These are phyloP conservation scores for Andrena bucephala DNA, from an alignment of 2,888 invertebrate species.

Conservation along the genomic window DNA sequence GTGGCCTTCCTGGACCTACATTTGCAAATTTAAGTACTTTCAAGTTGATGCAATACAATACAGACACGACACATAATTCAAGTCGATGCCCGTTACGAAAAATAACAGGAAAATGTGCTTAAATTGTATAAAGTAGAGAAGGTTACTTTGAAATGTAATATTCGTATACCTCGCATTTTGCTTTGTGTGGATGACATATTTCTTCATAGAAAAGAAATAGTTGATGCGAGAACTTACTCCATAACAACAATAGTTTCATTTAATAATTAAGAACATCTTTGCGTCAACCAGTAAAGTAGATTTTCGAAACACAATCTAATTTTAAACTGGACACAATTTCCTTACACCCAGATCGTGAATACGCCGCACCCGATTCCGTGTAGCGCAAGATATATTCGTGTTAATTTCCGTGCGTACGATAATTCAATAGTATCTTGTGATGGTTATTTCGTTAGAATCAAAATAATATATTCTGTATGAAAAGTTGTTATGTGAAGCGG, in stretches of 20 bases:
- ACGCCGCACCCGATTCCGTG: neutral
- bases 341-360: neutral
- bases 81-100: neutral
- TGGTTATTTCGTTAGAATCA: constrained; percentile 51
- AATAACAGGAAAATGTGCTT: neutral
- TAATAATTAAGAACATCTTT: constrained; percentile 61
- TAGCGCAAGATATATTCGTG: neutral
- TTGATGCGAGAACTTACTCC: constrained; percentile 32
- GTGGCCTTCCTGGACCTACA: constrained; percentile 91
- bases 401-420: constrained; percentile 2
- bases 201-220: constrained; percentile 46
- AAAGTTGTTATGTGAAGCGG: constrained; percentile 72
- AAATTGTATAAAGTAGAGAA: constrained; percentile 42
- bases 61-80: neutral
- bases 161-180: constrained; percentile 78
- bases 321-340: constrained; percentile 19
- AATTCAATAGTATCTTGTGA: constrained; percentile 25
- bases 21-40: constrained; percentile 3
- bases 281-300: constrained; percentile 62
- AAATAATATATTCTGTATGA: constrained; percentile 66
- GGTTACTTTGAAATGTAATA: constrained; percentile 60
- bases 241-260: constrained; percentile 39
- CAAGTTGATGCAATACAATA: neutral
- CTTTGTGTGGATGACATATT: constrained; percentile 77
- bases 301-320: constrained; percentile 39